Percentiles rank a stretch among this genome's conserved stretches.
phyloP scores from a whole-genome alignment of 1,140 invertebrate genomes.

The Bilobella aurantiaca region DNA sequence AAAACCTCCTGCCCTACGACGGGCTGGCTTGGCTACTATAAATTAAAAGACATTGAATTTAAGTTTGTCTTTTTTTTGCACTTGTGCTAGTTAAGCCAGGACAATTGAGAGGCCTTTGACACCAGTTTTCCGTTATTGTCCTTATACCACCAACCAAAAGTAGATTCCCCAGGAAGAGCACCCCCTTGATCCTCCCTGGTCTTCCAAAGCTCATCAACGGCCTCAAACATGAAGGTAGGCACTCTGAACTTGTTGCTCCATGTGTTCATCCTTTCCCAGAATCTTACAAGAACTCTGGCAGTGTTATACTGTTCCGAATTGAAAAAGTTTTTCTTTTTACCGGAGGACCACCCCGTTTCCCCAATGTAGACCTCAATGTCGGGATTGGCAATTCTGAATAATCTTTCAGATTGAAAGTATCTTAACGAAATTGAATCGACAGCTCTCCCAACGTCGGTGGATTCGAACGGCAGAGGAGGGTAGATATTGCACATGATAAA shows the following conservation, averaged over 20 bases:
- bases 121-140: conserved; percentile 4
- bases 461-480: no score
- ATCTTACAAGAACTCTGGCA: neutral
- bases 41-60: no score
- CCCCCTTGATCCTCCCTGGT: no score
- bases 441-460: no score
- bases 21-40: no score
- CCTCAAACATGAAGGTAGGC: conserved; percentile 24
- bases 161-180: conserved; percentile 4
- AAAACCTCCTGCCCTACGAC: no score
- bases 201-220: conserved; percentile 27
- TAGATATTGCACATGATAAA: no score
- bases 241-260: conserved; percentile 5
- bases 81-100: no score
- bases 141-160: conserved; percentile 22
- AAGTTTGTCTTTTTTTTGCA: no score
- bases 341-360: conserved; percentile 8
- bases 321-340: neutral
- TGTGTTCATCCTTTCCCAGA: conserved; percentile 5
- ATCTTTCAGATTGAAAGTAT: no score
- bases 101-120: no score
- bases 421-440: no score
- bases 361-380: conserved; percentile 7
- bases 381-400: neutral
- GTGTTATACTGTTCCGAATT: neutral